phyloP scores from a whole-genome alignment of 2,113 vertebrate species.

The Melanotaenia duboulayi region DNA sequence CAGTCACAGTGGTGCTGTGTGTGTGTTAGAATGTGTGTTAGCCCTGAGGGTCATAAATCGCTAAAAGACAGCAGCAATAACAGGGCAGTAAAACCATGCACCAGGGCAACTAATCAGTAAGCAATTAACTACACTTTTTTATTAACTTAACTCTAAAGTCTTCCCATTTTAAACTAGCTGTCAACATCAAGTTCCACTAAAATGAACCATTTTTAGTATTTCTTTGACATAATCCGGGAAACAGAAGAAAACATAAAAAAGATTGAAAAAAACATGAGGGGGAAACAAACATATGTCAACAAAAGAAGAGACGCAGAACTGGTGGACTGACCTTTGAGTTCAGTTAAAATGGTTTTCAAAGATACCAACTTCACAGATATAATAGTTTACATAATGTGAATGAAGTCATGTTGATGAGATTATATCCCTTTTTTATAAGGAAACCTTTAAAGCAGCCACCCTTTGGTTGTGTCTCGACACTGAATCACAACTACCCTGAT shows the following conservation, averaged over 20 bases:
- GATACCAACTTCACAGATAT: too few species aligned
- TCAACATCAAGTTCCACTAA: neutral
- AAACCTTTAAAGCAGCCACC: too few species aligned
- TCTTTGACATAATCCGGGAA: neutral
- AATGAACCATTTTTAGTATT: neutral
- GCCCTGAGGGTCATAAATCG: conserved; percentile 40
- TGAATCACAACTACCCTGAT: too few species aligned
- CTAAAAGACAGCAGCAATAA: conserved; percentile 28
- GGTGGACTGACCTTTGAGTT: too few species aligned
- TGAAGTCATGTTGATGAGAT: too few species aligned
- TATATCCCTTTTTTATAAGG: too few species aligned
- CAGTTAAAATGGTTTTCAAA: too few species aligned
- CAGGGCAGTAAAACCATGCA: conserved; percentile 17
- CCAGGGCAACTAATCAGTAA: conserved; percentile 32
- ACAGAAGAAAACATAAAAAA: neutral
- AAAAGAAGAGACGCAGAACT: neutral
- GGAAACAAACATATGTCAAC: neutral
- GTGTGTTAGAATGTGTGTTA: conserved; percentile 1
- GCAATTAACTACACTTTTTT: conserved; percentile 52
- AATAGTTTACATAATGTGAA: too few species aligned
- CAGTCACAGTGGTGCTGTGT: conserved; percentile 44
- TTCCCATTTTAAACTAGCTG: conserved; percentile 3
- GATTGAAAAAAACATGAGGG: neutral
- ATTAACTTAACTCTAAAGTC: conserved; percentile 37
- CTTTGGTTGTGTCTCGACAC: too few species aligned